These are phyloP conservation scores for Aplysia californica DNA, from an alignment of 1,140 invertebrate species.

Conservation along the genomic window DNA sequence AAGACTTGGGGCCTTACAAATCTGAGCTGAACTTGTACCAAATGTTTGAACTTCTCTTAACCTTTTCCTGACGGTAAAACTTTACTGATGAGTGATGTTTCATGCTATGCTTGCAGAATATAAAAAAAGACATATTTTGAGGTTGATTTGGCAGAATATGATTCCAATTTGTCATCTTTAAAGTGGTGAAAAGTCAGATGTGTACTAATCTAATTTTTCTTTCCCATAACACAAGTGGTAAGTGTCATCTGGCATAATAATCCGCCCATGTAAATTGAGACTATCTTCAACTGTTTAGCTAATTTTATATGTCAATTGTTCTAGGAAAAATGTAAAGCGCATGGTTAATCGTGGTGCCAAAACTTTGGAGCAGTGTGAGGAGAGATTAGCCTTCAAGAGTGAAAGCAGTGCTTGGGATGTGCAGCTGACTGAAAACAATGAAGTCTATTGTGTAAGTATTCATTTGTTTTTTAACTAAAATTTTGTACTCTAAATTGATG, in stretches of 20 bases:
- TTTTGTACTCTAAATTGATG: too few relatives aligned
- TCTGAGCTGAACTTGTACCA: too few relatives aligned
- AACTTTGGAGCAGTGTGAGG: constrained; percentile 26
- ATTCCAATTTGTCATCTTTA: not conserved
- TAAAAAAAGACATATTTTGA: too few relatives aligned
- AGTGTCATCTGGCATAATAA: not conserved
- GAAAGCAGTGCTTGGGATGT: constrained; percentile 20
- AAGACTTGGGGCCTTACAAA: too few relatives aligned
- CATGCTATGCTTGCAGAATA: too few relatives aligned
- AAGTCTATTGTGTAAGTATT: too few relatives aligned
- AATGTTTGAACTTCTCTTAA: too few relatives aligned
- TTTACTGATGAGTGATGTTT: too few relatives aligned
- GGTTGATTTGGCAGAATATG: not conserved
- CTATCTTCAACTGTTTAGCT: not conserved
- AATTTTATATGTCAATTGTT: not conserved
- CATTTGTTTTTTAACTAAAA: too few relatives aligned
- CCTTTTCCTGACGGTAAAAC: too few relatives aligned
- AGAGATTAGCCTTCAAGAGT: constrained; percentile 19
- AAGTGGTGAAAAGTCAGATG: not conserved
- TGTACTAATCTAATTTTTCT: not conserved
- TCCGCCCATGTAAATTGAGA: not conserved
- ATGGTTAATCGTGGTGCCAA: constrained; percentile 30
- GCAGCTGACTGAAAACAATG: constrained; percentile 2
- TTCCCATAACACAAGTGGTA: not conserved
- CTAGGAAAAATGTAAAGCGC: constrained; percentile 33